Conservation (phyloP, 2,113 vertebrate species). For the Peromyscus polionotus region DNA sequence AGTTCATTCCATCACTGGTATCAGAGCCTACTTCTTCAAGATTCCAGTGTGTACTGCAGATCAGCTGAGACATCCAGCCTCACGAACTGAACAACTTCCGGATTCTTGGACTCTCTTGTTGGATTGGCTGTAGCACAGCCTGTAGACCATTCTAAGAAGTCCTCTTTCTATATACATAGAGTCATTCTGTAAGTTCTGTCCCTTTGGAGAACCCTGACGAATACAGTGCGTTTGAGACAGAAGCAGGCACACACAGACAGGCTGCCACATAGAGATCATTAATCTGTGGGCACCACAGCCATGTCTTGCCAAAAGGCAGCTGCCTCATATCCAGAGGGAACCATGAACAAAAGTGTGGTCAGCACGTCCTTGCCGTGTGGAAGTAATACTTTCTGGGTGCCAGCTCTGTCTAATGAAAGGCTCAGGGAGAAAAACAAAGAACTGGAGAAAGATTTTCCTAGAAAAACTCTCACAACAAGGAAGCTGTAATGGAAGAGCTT, state of each 20-base stretch:
- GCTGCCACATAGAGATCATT: not conserved
- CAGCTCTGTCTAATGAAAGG: not conserved
- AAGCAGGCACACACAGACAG: not conserved
- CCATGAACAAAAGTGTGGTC: not conserved
- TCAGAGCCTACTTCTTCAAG: not conserved
- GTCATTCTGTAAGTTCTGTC: not conserved
- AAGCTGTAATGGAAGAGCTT: not conserved
- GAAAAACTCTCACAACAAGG: not conserved
- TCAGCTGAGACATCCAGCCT: not conserved
- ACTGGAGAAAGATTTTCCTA: not conserved
- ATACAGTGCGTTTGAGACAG: not conserved
- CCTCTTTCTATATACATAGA: not conserved
- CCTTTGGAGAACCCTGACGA: not conserved
- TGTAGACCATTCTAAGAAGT: not conserved
- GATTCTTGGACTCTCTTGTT: not conserved
- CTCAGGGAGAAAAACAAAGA: no score
- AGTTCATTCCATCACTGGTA: not conserved
- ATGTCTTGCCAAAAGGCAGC: not conserved
- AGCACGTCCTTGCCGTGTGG: not conserved
- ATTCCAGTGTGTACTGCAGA: not conserved
- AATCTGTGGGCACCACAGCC: not conserved
- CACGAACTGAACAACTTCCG: not conserved
- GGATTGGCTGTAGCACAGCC: not conserved
- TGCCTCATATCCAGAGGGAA: not conserved
- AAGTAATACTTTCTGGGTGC: not conserved